These are phyloP conservation scores for Chlamydotis undulata DNA, from an alignment of 2,113 vertebrate genomes.

Conservation along the genomic window DNA sequence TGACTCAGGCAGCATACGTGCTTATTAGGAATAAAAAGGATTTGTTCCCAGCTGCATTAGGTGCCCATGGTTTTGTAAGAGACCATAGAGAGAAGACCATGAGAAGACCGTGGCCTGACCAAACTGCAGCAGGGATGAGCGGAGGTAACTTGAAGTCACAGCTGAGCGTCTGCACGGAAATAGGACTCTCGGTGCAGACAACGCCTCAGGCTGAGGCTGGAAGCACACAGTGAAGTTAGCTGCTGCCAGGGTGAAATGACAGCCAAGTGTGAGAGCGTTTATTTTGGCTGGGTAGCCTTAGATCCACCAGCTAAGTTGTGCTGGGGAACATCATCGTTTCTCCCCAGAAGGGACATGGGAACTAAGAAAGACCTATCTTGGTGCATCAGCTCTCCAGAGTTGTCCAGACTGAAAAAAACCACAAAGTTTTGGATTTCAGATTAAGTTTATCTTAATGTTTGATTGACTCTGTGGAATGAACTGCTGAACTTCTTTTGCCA, in stretches of 20 bases:
- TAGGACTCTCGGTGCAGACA: neutral
- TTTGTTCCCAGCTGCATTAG: neutral
- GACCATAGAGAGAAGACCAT: neutral
- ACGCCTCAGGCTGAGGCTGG: neutral
- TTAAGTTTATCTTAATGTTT: neutral
- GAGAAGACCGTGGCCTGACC: neutral
- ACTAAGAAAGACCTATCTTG: neutral
- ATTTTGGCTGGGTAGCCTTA: neutral
- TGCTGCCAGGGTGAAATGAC: neutral
- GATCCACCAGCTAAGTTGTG: neutral
- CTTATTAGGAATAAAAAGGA: neutral
- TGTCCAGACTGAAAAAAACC: neutral
- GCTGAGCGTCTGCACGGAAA: neutral
- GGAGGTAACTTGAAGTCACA: neutral
- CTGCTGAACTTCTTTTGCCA: neutral
- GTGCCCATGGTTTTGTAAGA: neutral
- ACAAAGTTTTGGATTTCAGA: neutral
- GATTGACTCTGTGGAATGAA: neutral
- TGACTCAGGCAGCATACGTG: fast-evolving
- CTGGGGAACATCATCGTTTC: neutral
- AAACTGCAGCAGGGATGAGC: neutral
- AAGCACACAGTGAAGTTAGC: neutral
- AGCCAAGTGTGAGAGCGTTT: neutral
- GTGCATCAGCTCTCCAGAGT: neutral
- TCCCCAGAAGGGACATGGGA: neutral